These are phyloP conservation scores for Pterobdella sp. DNA, from an alignment of 2,888 invertebrate species.

Conservation along the genomic window DNA sequence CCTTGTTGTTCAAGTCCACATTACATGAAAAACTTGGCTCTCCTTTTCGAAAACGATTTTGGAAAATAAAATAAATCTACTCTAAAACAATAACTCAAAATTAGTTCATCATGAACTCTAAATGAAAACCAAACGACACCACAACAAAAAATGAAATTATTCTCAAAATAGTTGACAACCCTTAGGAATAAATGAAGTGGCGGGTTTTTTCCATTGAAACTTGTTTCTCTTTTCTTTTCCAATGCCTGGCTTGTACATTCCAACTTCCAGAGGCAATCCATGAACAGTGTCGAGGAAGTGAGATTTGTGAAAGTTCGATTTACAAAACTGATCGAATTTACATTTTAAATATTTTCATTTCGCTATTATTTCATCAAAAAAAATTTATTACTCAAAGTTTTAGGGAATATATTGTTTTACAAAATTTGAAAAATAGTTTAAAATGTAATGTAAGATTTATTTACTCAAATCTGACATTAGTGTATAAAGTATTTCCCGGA, in stretches of 20 bases:
- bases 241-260: constrained; percentile 60
- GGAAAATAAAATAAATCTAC: no score
- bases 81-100: no score
- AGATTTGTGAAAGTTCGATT: constrained; percentile 59
- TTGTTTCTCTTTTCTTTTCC: constrained; percentile 57
- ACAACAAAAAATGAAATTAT: not conserved
- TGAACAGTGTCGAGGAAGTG: constrained; percentile 59
- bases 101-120: no score
- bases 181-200: constrained; percentile 65
- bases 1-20: constrained; percentile 77
- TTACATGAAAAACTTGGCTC: constrained; percentile 70
- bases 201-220: constrained; percentile 50
- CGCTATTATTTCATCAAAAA: no score
- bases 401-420: no score
- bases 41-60: no score
- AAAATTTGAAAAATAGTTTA: no score
- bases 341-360: no score
- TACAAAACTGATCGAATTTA: constrained; percentile 63
- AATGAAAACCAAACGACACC: no score
- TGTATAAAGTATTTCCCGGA: constrained; percentile 23
- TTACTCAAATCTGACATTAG: constrained; percentile 24
- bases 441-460: no score
- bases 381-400: no score
- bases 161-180: constrained; percentile 56
- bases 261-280: constrained; percentile 53